phyloP scores from a whole-genome alignment of 2,888 invertebrate genomes.

The Dendrolimus houi region DNA sequence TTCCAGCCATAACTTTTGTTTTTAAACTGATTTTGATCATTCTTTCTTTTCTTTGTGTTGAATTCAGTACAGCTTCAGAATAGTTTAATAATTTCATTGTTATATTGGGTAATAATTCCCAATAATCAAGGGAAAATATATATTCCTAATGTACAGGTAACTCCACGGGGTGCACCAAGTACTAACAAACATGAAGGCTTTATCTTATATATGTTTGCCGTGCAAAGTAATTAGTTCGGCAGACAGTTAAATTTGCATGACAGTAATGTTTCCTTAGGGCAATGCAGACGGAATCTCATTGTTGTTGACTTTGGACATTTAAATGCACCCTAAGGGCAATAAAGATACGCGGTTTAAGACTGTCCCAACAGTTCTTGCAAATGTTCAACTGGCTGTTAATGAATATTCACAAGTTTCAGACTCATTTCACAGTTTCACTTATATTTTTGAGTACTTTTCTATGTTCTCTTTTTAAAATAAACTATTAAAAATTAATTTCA shows the following conservation, averaged over 20 bases:
- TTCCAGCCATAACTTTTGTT: no score
- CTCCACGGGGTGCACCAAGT: constrained; percentile 44
- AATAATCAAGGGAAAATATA: constrained; percentile 32
- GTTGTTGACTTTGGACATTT: constrained; percentile 24
- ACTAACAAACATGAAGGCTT: constrained; percentile 51
- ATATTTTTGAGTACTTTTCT: no score
- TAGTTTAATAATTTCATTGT: no score
- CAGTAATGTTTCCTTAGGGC: constrained; percentile 38
- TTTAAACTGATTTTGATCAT: no score
- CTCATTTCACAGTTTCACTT: background rate
- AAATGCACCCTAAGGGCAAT: constrained; percentile 48
- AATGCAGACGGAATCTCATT: constrained; percentile 13
- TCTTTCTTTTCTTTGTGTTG: no score
- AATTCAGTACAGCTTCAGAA: no score
- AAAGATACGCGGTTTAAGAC: constrained; percentile 33
- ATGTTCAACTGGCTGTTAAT: constrained; percentile 37
- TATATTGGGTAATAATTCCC: no score
- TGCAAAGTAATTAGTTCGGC: constrained; percentile 54
- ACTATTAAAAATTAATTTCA: no score
- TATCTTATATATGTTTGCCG: constrained; percentile 40
- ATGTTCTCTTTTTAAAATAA: no score
- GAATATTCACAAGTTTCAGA: constrained; percentile 38
- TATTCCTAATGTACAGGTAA: constrained; percentile 33
- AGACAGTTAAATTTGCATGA: constrained; percentile 56
- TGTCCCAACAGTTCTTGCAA: constrained; percentile 14